phyloP scores from a whole-genome alignment of 2,113 vertebrate species.

The Rynchops niger region DNA sequence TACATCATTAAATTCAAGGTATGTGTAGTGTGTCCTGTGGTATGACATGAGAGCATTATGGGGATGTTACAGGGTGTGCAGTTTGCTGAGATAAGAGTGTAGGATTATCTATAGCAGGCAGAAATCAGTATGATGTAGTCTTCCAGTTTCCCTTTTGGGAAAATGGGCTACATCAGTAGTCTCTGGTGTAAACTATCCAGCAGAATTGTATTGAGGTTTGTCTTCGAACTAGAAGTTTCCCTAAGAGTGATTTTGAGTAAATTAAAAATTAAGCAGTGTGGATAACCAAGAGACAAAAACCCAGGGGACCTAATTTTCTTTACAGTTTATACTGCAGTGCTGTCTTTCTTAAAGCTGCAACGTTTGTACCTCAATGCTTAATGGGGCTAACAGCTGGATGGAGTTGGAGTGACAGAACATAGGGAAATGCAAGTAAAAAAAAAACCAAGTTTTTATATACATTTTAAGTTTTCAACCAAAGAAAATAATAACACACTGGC shows the following conservation, averaged over 20 bases:
- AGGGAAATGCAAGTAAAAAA: not conserved
- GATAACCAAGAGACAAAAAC: not conserved
- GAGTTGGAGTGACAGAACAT: not conserved
- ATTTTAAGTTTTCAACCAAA: not conserved
- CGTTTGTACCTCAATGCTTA: not conserved
- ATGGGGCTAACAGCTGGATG: not conserved
- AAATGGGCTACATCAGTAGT: not conserved
- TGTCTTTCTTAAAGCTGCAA: not conserved
- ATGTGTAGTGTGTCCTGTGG: not conserved
- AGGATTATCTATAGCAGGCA: not conserved
- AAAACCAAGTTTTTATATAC: not conserved
- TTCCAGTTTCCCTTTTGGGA: not conserved
- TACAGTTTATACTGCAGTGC: not conserved
- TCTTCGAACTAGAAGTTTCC: not conserved
- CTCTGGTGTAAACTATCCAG: not conserved
- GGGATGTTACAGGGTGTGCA: not conserved
- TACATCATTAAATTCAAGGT: not conserved
- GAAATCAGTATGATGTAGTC: not conserved
- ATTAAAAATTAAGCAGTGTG: not conserved
- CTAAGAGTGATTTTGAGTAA: not conserved
- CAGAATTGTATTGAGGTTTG: not conserved
- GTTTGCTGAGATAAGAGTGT: not conserved
- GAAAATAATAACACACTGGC: not conserved
- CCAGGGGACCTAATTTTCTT: not conserved
- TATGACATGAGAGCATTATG: not conserved